Conservation (phyloP, 2,797 vertebrate genomes). For the Micromesistius poutassou region DNA sequence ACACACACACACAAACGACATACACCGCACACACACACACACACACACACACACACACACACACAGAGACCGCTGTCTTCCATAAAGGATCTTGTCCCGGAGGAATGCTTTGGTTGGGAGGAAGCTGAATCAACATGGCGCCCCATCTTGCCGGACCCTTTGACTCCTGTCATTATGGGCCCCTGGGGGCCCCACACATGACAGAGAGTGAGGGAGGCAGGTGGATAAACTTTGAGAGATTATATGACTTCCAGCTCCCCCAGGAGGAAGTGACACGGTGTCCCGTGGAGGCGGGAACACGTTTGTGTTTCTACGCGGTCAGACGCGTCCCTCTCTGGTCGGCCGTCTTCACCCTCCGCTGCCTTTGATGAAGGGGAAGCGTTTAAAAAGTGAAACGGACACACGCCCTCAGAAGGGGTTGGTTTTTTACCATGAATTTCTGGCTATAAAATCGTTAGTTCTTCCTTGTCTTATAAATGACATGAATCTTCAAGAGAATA, state of each 20-base stretch:
- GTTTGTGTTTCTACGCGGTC: slow-evolving; percentile 47
- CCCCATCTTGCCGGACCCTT: slow-evolving; percentile 36
- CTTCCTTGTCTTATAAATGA: background rate
- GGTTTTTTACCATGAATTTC: background rate
- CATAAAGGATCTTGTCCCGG: slow-evolving; percentile 53
- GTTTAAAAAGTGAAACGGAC: background rate
- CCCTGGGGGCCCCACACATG: slow-evolving; percentile 34
- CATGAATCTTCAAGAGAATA: background rate
- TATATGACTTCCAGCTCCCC: slow-evolving; percentile 56
- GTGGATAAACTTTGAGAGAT: slow-evolving; percentile 66
- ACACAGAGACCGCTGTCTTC: background rate
- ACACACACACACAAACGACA: background rate
- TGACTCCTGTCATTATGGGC: slow-evolving; percentile 55
- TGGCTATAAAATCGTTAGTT: too few species aligned
- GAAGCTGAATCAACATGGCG: slow-evolving; percentile 75
- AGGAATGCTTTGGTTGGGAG: slow-evolving; percentile 54
- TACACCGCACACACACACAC: background rate
- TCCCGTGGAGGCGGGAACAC: slow-evolving; percentile 23
- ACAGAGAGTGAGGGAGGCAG: slow-evolving; percentile 57
- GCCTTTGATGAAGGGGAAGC: slow-evolving; percentile 33
- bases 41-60: background rate
- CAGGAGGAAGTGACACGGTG: slow-evolving; percentile 65
- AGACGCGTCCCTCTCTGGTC: slow-evolving; percentile 6
- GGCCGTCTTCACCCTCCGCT: slow-evolving; percentile 6
- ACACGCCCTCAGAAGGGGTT: background rate